Conservation (phyloP, 2,888 invertebrate species). For the Loripinus fragilis region DNA sequence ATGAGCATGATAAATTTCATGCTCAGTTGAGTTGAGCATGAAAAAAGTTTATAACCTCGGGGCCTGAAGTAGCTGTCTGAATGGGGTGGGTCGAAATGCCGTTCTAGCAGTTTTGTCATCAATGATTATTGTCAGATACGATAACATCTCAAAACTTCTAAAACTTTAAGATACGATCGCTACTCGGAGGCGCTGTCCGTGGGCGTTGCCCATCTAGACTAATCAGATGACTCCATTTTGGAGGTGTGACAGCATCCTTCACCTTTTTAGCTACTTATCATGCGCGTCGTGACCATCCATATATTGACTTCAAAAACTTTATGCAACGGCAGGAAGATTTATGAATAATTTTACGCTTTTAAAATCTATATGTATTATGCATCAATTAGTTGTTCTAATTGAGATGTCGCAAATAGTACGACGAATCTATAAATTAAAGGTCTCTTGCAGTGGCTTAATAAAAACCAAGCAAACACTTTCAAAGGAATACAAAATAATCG, state of each 20-base stretch:
- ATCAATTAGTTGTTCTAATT: not conserved
- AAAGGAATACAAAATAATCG: no score
- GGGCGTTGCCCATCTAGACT: slow-evolving; percentile 25
- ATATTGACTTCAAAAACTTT: slow-evolving; percentile 15
- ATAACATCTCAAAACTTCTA: no score
- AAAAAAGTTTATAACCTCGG: no score
- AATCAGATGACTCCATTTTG: slow-evolving; percentile 10
- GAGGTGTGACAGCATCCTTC: slow-evolving; percentile 25
- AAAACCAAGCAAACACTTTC: no score
- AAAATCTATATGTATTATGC: not conserved
- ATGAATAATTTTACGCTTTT: not conserved
- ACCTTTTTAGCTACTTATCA: slow-evolving; percentile 10
- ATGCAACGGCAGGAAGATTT: not conserved
- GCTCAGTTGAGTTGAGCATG: no score
- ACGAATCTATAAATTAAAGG: no score
- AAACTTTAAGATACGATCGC: not conserved
- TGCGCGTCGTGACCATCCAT: slow-evolving; percentile 1
- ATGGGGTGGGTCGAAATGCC: no score
- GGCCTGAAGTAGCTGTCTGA: no score
- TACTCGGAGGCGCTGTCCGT: slow-evolving; percentile 2
- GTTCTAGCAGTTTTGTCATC: no score
- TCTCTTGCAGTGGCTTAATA: no score
- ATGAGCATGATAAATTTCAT: no score
- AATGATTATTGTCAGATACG: no score
- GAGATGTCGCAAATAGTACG: not conserved